phyloP scores from a whole-genome alignment of 2,113 vertebrate species.

The Otolemur garnettii region DNA sequence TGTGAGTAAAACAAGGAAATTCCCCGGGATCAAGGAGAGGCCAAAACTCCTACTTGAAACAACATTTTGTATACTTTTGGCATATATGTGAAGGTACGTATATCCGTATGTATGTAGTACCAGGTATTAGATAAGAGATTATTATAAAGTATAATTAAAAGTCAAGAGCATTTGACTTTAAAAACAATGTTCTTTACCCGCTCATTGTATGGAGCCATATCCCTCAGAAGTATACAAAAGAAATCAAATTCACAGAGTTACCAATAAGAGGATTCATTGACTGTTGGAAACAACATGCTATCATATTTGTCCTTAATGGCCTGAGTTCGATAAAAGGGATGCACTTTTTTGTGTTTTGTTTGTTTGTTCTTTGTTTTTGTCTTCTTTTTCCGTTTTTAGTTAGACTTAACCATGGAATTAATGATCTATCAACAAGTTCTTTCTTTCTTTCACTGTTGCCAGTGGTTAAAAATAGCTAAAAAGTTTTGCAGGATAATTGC shows the following conservation, averaged over 20 bases:
- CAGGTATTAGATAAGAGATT: not conserved
- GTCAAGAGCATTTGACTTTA: not conserved
- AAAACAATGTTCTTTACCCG: not conserved
- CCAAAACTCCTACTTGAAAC: not conserved
- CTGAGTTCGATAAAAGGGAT: not conserved
- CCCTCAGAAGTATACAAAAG: not conserved
- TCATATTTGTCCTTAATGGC: not conserved
- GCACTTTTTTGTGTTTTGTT: not conserved
- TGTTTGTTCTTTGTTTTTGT: not conserved
- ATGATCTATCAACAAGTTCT: not conserved
- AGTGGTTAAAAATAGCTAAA: not conserved
- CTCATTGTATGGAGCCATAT: not conserved
- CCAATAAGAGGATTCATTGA: not conserved
- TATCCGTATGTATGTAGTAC: not conserved
- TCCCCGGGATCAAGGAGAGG: slow-evolving; percentile 20
- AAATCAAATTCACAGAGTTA: not conserved
- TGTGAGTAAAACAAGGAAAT: slow-evolving; percentile 49
- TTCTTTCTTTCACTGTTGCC: not conserved
- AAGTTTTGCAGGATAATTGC: not conserved
- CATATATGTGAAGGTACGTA: not conserved
- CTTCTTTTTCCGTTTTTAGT: not conserved
- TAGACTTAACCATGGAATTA: not conserved
- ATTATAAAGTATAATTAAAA: not conserved
- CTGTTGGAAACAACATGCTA: not conserved
- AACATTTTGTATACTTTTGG: not conserved